These are phyloP conservation scores for Zaprionus taronus DNA, from an alignment of 1,140 invertebrate genomes.

Conservation along the genomic window DNA sequence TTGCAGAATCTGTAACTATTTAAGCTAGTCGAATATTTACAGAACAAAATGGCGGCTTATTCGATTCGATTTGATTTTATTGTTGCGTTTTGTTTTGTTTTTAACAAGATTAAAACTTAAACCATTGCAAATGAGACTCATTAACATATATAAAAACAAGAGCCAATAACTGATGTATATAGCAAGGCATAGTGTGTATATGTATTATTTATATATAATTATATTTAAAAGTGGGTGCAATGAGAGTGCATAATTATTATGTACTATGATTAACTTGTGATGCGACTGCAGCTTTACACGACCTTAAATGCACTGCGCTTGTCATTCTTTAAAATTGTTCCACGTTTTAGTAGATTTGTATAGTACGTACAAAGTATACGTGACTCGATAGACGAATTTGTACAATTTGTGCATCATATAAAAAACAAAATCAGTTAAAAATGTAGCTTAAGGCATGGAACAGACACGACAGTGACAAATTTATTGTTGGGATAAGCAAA, in stretches of 20 bases:
- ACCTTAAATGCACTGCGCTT: slow-evolving; percentile 67
- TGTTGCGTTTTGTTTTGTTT: slow-evolving; percentile 46
- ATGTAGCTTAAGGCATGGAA: slow-evolving; percentile 69
- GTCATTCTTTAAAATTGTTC: slow-evolving; percentile 52
- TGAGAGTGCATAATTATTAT: slow-evolving; percentile 62
- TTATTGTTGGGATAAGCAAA: slow-evolving; percentile 45
- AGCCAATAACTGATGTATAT: slow-evolving; percentile 48
- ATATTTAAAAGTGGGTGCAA: slow-evolving; percentile 58
- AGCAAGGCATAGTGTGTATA: slow-evolving; percentile 31
- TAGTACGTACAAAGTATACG: slow-evolving; percentile 43
- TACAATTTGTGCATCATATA: slow-evolving; percentile 54
- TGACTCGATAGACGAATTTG: slow-evolving; percentile 56
- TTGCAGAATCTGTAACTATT: slow-evolving; percentile 31
- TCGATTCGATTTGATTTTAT: slow-evolving; percentile 50
- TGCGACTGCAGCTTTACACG: slow-evolving; percentile 36
- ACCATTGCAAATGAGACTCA: slow-evolving; percentile 63
- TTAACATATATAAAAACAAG: slow-evolving; percentile 41
- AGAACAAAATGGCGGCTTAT: slow-evolving; percentile 37
- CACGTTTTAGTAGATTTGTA: slow-evolving; percentile 42
- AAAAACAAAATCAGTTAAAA: slow-evolving; percentile 11
- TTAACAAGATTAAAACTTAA: slow-evolving; percentile 44
- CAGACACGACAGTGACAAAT: slow-evolving; percentile 61
- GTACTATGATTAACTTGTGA: slow-evolving; percentile 68
- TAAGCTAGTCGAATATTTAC: slow-evolving; percentile 40
- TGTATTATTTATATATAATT: slow-evolving; percentile 32